Evolutionary conservation across 2,888 invertebrate genomes (phyloP).

Genomic region (Aphidoletes aphidimyza): DNA sequence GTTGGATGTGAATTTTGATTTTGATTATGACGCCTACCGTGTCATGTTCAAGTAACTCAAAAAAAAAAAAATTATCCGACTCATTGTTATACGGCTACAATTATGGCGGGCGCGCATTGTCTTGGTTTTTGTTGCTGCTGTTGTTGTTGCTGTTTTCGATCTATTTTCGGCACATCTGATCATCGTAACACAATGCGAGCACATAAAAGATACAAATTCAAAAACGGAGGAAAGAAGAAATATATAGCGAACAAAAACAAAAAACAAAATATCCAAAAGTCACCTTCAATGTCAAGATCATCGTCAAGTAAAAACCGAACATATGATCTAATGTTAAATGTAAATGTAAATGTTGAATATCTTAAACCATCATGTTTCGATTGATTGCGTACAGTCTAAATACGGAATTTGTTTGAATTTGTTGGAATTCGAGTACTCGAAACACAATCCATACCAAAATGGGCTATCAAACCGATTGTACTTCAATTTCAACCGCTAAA

Average conservation of each 20-base stretch:
- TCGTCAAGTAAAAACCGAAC: neutral
- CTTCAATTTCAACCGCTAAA: too few species aligned
- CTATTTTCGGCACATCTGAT: slow-evolving; percentile 20
- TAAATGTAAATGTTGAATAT: too few species aligned
- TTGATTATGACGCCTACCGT: neutral
- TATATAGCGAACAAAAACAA: neutral
- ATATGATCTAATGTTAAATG: slow-evolving; percentile 39
- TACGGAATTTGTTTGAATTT: neutral
- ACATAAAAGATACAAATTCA: neutral
- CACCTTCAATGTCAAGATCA: slow-evolving; percentile 54
- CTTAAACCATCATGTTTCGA: slow-evolving; percentile 27
- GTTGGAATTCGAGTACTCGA: neutral
- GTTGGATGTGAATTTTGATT: too few species aligned
- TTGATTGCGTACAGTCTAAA: slow-evolving; percentile 2
- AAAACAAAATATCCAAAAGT: neutral
- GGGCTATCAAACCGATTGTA: too few species aligned
- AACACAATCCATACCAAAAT: too few species aligned
- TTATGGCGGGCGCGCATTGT: neutral
- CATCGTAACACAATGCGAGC: neutral
- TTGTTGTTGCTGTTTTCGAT: neutral
- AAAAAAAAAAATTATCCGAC: slow-evolving; percentile 31
- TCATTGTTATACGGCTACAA: slow-evolving; percentile 39
- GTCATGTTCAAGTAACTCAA: neutral
- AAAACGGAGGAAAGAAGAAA: too few species aligned
- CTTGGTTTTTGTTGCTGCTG: too few species aligned